Evolutionary conservation across 1,140 invertebrate species (phyloP), one percentile per base, ranked within the genome.

Genomic region (Campoletis sonorensis): DNA sequence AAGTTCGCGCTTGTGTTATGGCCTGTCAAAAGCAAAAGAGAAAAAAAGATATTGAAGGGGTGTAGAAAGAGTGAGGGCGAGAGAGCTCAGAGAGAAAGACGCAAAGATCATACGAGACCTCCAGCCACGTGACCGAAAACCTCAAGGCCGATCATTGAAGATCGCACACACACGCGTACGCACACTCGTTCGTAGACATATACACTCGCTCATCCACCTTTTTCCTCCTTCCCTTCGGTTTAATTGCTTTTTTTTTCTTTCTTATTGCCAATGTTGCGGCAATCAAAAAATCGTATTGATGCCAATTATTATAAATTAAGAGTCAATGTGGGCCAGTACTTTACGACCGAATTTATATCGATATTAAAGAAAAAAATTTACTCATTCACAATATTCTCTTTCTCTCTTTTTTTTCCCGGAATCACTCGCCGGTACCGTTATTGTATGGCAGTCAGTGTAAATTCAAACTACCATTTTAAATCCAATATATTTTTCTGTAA

Each of bases 261-360:
- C 61, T 23, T 67, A 23, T 67, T n/a, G 18, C 21, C 21, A 23
- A 58, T 58, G 54, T 67, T 67, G 61, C 1, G 61, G 61, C 61
- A 67, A 67, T 67, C 21, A 58, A n/a, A 58, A 58, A 58, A 58
- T 71, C 33, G 40, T 15, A 26, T 51, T 30, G 68, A 73, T 73
- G 30, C 18, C 71, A 73, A 73, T 73, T 21, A 49, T 73, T 73
- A 73, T 73, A 73, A 73, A 73, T 49, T 49, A 73, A 73, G 37
- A n/a, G 37, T 21, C 71, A 15, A 45, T 45, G 37, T 73, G 40
- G 15, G 71, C 30, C 37, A 73, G 40, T 73, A 49, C 71, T 49
- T 73, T 73, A 49, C n/a, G 21, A 18, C 21, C 26, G 37, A 73
- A 73, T 73, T 73, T 73, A 73, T 49, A 73, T 73, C 21, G n/a